Base-by-base conservation (phyloP, 2,888 invertebrate genomes). In the Gymnocheta viridis region DNA sequence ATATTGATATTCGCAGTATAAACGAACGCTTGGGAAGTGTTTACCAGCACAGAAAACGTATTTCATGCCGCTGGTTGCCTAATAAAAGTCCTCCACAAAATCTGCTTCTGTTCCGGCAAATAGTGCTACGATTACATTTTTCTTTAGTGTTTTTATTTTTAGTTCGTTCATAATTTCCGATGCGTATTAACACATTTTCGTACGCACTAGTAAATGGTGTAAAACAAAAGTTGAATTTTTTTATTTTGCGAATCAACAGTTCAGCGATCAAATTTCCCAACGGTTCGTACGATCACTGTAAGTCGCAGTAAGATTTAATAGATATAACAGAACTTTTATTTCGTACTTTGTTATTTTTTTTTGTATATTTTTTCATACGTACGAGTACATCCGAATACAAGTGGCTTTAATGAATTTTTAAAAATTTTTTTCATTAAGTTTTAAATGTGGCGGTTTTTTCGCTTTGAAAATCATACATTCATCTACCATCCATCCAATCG, bases 241-340 rank as follows among this genome's bases (percentile, higher is more conserved):
- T 62, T 0, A n/a, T 77, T 64, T 77, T 47, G 38, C 62, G 73
- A 84, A 81, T 73, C 84, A 84, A 78, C 81, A 12, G 80, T 67
- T 80, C 24, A 64, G 77, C 62, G 72, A 81, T 84, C 58, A 73
- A 84, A 84, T 84, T 81, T 84, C 83, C 81, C 83, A 84, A 84
- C 72, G 81, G 84, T 78, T 64, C 73, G 62, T 72, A 66, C 62
- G 62, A 64, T 73, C 84, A 14, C 73, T 73, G 56, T 64, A 62
- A 73, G 77, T 51, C 56, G 62, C 69, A 77, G 67, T 70, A 73
- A 81, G 84, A 77, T 84, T 81, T 69, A 76, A 67, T 73, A 81
- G 84, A 84, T 81, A 81, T 84, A 84, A 84, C 84, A 84, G 81
- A 84, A 84, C 81, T 84, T 81, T 81, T 66, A 60, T 47, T 73